These are phyloP conservation scores for Otolemur crassicaudatus DNA, from an alignment of 2,797 vertebrate species.

Conservation along the genomic window DNA sequence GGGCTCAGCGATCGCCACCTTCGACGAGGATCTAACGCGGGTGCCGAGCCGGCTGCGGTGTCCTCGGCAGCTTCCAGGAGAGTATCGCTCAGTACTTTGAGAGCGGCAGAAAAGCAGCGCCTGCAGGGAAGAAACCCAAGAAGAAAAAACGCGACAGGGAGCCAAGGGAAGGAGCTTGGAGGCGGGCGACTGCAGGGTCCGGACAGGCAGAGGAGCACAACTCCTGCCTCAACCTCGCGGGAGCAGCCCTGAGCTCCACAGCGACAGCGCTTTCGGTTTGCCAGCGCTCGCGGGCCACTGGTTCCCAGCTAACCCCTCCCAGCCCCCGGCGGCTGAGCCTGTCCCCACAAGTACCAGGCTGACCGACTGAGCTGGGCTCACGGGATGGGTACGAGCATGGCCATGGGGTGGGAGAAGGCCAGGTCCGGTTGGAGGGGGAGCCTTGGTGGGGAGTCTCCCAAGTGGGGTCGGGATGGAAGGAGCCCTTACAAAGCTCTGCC, in stretches of 20 bases:
- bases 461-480: not conserved
- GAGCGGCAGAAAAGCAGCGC: slow-evolving; percentile 87
- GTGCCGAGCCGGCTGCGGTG: not conserved
- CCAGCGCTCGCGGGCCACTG: not conserved
- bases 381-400: too few species aligned
- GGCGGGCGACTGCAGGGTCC: not conserved
- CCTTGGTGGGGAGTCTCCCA: not conserved
- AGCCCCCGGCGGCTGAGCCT: not conserved
- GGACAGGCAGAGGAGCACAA: too few species aligned
- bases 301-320: not conserved
- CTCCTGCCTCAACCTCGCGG: too few species aligned
- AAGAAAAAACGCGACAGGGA: not conserved
- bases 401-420: not conserved
- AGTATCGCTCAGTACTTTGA: slow-evolving; percentile 89
- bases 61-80: slow-evolving; percentile 86
- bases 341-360: too few species aligned
- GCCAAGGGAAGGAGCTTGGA: rapidly evolving
- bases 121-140: slow-evolving; percentile 68
- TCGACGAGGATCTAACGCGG: not conserved
- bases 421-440: too few species aligned
- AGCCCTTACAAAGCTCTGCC: not conserved
- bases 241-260: not conserved
- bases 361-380: not conserved
- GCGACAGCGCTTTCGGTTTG: slow-evolving; percentile 1
- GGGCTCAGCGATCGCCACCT: not conserved